These are phyloP conservation scores for Pampusana beccarii DNA, from an alignment of 2,113 vertebrate genomes.

Conservation along the genomic window DNA sequence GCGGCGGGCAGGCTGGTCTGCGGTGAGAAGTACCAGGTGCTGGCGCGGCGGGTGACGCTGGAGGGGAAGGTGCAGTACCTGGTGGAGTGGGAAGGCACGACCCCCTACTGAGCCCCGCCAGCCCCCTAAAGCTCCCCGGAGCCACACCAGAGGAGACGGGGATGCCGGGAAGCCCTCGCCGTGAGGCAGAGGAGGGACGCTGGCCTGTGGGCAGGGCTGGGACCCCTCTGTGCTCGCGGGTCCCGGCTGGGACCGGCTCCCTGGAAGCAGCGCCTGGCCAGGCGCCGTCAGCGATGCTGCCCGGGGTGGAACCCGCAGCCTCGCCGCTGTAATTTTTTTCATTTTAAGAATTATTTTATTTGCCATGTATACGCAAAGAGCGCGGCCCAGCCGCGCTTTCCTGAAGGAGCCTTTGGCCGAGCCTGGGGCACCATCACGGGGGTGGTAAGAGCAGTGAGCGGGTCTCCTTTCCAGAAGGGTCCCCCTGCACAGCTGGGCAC, in stretches of 20 bases:
- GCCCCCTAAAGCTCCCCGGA: not conserved
- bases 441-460: not conserved
- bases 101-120: slow-evolving; percentile 82
- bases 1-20: slow-evolving; percentile 88
- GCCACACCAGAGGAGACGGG: not conserved
- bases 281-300: not conserved
- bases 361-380: not conserved
- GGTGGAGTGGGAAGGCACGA: slow-evolving; percentile 94
- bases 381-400: not conserved
- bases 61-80: slow-evolving; percentile 95
- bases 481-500: not conserved
- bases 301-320: not conserved
- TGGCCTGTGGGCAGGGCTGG: not conserved
- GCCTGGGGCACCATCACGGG: accelerated
- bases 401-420: not conserved
- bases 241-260: not conserved
- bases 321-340: accelerated
- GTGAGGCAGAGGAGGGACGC: not conserved
- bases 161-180: not conserved
- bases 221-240: not conserved
- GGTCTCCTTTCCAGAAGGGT: not conserved
- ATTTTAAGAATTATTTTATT: not conserved
- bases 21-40: slow-evolving; percentile 91
- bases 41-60: slow-evolving; percentile 88
- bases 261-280: not conserved